These are phyloP conservation scores for Drosophila triauraria DNA, from an alignment of 1,140 invertebrate genomes.

Conservation along the genomic window DNA sequence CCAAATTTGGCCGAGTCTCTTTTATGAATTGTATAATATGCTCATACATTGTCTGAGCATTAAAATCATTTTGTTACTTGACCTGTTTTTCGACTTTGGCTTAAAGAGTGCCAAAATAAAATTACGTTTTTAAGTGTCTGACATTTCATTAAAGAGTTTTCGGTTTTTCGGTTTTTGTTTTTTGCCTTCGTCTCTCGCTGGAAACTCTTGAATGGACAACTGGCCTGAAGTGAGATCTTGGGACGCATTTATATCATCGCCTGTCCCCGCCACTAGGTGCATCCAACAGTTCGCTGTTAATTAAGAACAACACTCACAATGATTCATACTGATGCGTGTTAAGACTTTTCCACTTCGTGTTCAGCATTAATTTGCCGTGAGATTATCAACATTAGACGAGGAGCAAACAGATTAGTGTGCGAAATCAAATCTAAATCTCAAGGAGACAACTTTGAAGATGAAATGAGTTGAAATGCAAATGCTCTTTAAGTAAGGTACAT, in stretches of 20 bases:
- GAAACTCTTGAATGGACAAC: conserved; percentile 40
- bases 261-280: conserved; percentile 21
- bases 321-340: conserved; percentile 68
- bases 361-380: conserved; percentile 75
- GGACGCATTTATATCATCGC: conserved; percentile 36
- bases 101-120: conserved; percentile 49
- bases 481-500: neutral
- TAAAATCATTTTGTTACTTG: conserved; percentile 55
- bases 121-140: conserved; percentile 49
- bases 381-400: conserved; percentile 58
- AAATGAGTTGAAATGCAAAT: neutral
- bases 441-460: conserved; percentile 14
- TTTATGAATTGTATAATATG: conserved; percentile 57
- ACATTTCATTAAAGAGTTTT: conserved; percentile 39
- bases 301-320: conserved; percentile 58
- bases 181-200: conserved; percentile 9
- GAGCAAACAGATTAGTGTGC: conserved; percentile 28
- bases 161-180: neutral
- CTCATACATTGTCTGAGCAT: conserved; percentile 40
- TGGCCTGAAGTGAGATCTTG: conserved; percentile 14
- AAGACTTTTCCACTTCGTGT: conserved; percentile 71
- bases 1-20: conserved; percentile 51
- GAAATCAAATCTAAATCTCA: conserved; percentile 41
- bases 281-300: conserved; percentile 43
- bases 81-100: conserved; percentile 51